These are phyloP conservation scores for Notodonta ziczac DNA, from an alignment of 2,888 invertebrate species.

Conservation along the genomic window DNA sequence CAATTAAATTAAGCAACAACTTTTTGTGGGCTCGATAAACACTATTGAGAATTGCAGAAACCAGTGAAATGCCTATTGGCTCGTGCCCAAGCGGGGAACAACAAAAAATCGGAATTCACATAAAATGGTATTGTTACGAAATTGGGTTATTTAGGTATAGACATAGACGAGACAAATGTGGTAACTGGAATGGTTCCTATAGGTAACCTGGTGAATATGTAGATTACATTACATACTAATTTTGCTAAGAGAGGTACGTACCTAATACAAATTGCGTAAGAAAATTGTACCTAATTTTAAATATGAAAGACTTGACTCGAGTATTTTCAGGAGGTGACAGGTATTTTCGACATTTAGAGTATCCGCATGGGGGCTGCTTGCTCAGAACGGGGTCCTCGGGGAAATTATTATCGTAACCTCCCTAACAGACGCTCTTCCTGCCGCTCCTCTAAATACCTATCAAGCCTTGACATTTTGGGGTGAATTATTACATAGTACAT, in stretches of 20 bases:
- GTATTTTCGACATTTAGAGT: background rate
- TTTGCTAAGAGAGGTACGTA: too few relatives aligned
- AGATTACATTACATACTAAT: too few relatives aligned
- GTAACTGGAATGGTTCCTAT: too few relatives aligned
- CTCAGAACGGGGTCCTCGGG: background rate
- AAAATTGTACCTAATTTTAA: background rate
- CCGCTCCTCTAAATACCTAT: background rate
- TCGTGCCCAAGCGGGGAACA: background rate
- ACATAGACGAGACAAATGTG: too few relatives aligned
- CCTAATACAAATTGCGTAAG: too few relatives aligned
- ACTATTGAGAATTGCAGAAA: background rate
- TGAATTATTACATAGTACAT: background rate
- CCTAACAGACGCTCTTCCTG: background rate
- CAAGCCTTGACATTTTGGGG: background rate
- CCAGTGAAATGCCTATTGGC: background rate
- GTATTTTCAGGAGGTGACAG: too few relatives aligned
- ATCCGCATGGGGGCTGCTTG: background rate
- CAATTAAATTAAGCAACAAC: too few relatives aligned
- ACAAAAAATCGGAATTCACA: background rate
- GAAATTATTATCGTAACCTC: constrained; percentile 11
- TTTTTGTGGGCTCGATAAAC: background rate
- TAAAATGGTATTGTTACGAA: background rate
- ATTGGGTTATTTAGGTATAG: too few relatives aligned
- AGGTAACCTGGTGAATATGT: too few relatives aligned
- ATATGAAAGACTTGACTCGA: background rate